Conservation (phyloP, 2,888 invertebrate genomes). For the Epinotia bilunana region DNA sequence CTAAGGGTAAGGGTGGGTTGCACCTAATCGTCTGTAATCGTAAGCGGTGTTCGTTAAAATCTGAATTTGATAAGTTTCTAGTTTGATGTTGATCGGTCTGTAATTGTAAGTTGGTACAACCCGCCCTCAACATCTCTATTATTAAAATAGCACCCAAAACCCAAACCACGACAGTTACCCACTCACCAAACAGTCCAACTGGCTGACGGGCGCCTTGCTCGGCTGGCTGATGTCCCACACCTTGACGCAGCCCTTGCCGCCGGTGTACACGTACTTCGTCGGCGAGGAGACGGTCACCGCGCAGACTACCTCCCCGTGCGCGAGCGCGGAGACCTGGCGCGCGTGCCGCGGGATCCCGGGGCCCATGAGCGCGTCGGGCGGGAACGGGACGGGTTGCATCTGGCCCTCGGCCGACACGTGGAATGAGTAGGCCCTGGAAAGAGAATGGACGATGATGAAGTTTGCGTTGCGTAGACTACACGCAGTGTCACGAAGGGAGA, state of each 20-base stretch:
- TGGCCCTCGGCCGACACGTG: constrained; percentile 96
- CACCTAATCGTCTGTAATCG: too few species aligned
- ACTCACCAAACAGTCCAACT: constrained; percentile 95
- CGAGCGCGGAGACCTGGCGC: constrained; percentile 95
- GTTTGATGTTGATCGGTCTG: too few species aligned
- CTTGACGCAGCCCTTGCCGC: constrained; percentile 98
- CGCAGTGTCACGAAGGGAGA: too few species aligned
- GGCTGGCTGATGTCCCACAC: constrained; percentile 98
- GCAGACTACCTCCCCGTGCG: constrained; percentile 98
- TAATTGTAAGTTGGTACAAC: too few species aligned
- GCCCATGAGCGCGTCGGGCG: constrained; percentile 96
- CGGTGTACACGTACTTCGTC: constrained; percentile 97
- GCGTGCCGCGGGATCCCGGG: constrained; percentile 97
- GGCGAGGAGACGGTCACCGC: constrained; percentile 98
- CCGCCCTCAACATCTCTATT: background rate
- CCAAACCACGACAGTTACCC: constrained; percentile 74
- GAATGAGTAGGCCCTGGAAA: constrained; percentile 94
- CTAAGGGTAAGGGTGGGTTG: too few species aligned
- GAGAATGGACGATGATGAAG: background rate
- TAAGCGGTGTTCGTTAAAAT: too few species aligned
- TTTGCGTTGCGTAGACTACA: background rate
- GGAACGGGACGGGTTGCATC: constrained; percentile 97
- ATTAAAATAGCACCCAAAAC: constrained; percentile 46
- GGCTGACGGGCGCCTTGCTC: constrained; percentile 94
- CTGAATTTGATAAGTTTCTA: too few species aligned